A percentile compares a stretch with the other conserved stretches of the same genome.
Evolutionary conservation across 30 jellyfish, hydroid and myxozoan genomes (phyloP).

Genomic region (Calvadosia cruxmelitensis): DNA sequence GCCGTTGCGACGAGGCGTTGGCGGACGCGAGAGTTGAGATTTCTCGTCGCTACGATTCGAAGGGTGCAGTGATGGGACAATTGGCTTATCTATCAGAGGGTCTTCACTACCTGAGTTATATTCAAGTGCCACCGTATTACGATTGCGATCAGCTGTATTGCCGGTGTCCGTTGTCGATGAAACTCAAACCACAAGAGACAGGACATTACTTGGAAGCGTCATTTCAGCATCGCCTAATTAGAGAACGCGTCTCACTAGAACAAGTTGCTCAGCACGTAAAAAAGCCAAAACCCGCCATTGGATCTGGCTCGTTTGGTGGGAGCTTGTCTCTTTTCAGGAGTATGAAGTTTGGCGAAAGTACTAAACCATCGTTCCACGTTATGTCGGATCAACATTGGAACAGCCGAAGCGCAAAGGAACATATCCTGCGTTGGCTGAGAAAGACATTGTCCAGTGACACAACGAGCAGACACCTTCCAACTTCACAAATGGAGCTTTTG

Average conservation of each 20-base stretch:
- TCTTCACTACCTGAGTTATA: neutral
- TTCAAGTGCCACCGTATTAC: neutral
- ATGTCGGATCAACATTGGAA: neutral
- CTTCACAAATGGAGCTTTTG: neutral
- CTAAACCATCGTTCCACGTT: neutral
- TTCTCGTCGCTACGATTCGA: neutral
- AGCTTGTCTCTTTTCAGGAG: neutral
- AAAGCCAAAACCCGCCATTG: neutral
- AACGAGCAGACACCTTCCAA: neutral
- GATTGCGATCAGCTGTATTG: neutral
- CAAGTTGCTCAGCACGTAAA: neutral
- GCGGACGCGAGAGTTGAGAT: neutral
- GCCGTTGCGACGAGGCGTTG: neutral
- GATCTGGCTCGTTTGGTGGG: neutral
- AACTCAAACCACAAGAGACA: neutral
- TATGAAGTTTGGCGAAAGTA: neutral
- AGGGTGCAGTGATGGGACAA: neutral
- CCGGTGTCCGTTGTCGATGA: neutral
- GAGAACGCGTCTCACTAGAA: neutral
- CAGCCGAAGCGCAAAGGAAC: neutral
- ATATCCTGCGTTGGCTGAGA: neutral
- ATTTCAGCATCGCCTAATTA: neutral
- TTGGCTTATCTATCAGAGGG: neutral
- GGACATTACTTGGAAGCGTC: neutral
- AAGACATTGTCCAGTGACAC: neutral